These are phyloP conservation scores for Acanthaster planci DNA, from an alignment of 35 echinoderm and acorn worm species.

Conservation along the genomic window DNA sequence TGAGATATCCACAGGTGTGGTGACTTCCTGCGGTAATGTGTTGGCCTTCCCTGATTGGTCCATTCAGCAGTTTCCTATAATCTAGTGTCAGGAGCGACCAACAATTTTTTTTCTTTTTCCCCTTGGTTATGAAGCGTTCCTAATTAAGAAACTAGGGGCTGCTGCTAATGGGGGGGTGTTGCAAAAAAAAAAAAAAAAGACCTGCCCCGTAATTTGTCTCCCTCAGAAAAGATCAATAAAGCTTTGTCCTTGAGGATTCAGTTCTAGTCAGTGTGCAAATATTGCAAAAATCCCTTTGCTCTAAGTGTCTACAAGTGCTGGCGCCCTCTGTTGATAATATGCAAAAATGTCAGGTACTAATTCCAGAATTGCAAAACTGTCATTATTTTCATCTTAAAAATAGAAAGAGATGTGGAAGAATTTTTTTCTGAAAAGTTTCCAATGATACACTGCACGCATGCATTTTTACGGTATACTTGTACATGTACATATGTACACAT, in stretches of 20 bases:
- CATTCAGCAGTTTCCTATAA: neutral
- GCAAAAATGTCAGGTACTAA: too few species aligned
- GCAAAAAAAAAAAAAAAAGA: neutral
- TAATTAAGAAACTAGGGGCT: neutral
- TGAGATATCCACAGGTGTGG: neutral
- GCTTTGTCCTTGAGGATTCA: neutral
- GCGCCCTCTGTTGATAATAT: too few species aligned
- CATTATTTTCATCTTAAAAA: too few species aligned
- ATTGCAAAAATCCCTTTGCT: too few species aligned
- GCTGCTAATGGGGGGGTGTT: neutral
- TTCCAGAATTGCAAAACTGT: too few species aligned
- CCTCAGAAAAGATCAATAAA: neutral
- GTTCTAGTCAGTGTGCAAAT: too few species aligned
- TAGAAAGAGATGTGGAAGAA: too few species aligned
- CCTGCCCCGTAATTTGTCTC: neutral
- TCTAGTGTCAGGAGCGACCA: neutral
- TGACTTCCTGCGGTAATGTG: neutral
- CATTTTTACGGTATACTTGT: too few species aligned
- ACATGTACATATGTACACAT: too few species aligned
- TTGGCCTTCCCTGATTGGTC: slow-evolving; percentile 15
- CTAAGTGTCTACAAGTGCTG: too few species aligned
- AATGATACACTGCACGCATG: too few species aligned
- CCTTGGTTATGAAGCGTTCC: neutral
- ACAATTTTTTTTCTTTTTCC: neutral
- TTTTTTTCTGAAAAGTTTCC: too few species aligned